Conservation (phyloP, 2,888 invertebrate genomes). For the Argyresthia albistria region DNA sequence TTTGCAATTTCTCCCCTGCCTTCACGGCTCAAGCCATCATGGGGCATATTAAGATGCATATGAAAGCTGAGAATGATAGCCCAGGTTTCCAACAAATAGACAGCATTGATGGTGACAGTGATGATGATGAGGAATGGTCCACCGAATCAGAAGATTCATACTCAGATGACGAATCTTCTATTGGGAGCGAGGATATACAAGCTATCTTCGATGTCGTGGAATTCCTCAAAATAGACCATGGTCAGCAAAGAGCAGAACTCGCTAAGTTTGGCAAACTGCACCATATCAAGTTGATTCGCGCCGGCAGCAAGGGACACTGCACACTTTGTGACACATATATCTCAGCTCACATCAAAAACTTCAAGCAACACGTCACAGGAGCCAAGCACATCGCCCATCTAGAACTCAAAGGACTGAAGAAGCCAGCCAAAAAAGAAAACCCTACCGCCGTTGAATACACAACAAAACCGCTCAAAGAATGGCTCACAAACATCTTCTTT, state of each 20-base stretch:
- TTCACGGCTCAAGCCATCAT: constrained; percentile 16
- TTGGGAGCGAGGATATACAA: too few species aligned
- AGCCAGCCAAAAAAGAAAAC: constrained; percentile 15
- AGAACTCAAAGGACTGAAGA: constrained; percentile 23
- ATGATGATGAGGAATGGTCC: neutral
- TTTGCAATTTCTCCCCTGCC: constrained; percentile 21
- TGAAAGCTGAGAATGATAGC: constrained; percentile 7
- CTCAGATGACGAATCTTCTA: neutral
- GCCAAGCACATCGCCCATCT: constrained; percentile 27
- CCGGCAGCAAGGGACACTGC: constrained; percentile 37
- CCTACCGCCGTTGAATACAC: constrained; percentile 8
- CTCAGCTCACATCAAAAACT: constrained; percentile 24
- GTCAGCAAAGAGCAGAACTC: constrained; percentile 28
- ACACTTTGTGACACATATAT: constrained; percentile 29
- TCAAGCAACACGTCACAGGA: constrained; percentile 31
- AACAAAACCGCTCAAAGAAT: constrained; percentile 11
- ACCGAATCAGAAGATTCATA: neutral
- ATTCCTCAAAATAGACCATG: constrained; percentile 22
- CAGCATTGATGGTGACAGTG: neutral
- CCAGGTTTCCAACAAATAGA: neutral
- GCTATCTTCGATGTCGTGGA: neutral
- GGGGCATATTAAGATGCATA: constrained; percentile 19
- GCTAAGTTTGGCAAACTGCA: constrained; percentile 30
- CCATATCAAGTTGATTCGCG: constrained; percentile 33
- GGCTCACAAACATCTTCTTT: constrained; percentile 11